A percentile compares a stretch with the other conserved stretches of the same genome.
Conservation (phyloP, 2,888 invertebrate genomes). For the Fabriciana adippe region DNA sequence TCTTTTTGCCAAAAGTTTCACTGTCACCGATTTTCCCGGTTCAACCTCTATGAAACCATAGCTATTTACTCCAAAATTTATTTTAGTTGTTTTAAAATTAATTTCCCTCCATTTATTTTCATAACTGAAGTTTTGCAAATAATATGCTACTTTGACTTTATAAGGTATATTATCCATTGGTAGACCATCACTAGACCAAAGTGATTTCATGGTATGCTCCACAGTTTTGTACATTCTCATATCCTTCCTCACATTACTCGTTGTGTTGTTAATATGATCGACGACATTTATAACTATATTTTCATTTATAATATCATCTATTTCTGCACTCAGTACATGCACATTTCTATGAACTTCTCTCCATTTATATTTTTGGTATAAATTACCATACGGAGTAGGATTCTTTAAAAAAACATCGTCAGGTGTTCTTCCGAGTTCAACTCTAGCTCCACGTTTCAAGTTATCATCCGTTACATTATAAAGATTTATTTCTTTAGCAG, state of each 20-base stretch:
- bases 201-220: slow-evolving; percentile 52
- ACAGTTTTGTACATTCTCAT: slow-evolving; percentile 46
- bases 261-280: slow-evolving; percentile 57
- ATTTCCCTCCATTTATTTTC: slow-evolving; percentile 57
- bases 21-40: slow-evolving; percentile 51
- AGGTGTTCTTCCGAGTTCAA: slow-evolving; percentile 60
- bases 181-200: slow-evolving; percentile 54
- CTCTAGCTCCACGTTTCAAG: slow-evolving; percentile 54
- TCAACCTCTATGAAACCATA: slow-evolving; percentile 47
- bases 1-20: slow-evolving; percentile 53
- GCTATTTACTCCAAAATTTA: slow-evolving; percentile 49
- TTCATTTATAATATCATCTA: slow-evolving; percentile 54
- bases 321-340: slow-evolving; percentile 47
- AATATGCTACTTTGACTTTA: slow-evolving; percentile 50
- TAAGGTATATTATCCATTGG: slow-evolving; percentile 52
- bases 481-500: slow-evolving; percentile 52
- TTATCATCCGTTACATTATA: slow-evolving; percentile 61
- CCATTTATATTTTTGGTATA: slow-evolving; percentile 61
- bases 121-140: slow-evolving; percentile 45
- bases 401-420: slow-evolving; percentile 60
- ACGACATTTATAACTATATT: slow-evolving; percentile 49
- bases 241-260: slow-evolving; percentile 44
- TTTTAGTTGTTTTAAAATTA: slow-evolving; percentile 39
- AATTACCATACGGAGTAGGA: slow-evolving; percentile 58
- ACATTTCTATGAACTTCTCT: slow-evolving; percentile 52